Evolutionary conservation across 2,888 invertebrate species (phyloP).

Genomic region (Dysmachus trigonus): DNA sequence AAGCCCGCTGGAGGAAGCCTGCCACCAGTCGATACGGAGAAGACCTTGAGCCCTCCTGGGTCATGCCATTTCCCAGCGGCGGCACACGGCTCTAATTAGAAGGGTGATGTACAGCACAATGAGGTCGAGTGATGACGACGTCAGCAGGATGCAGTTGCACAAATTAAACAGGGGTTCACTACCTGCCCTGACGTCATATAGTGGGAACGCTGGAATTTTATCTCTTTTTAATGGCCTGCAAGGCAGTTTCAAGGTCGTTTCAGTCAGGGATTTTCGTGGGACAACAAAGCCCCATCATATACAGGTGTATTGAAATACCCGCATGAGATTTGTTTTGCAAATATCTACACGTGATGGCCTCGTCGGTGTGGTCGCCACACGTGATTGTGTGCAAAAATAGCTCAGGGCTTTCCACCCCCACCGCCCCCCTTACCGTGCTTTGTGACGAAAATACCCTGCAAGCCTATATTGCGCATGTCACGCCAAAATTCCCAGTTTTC

Average conservation of each 20-base stretch:
- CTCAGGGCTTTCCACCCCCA: neutral
- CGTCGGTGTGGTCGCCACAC: neutral
- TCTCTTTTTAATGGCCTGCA: slow-evolving; percentile 22
- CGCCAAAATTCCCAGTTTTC: slow-evolving; percentile 12
- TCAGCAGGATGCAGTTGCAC: slow-evolving; percentile 39
- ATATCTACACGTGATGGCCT: slow-evolving; percentile 29
- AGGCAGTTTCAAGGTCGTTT: slow-evolving; percentile 38
- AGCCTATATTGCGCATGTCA: neutral
- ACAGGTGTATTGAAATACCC: slow-evolving; percentile 19
- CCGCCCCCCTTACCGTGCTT: neutral
- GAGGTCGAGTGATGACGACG: slow-evolving; percentile 30
- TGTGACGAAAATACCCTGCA: neutral
- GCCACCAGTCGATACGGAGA: slow-evolving; percentile 18
- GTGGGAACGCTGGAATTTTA: slow-evolving; percentile 12
- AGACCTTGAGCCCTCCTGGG: slow-evolving; percentile 38
- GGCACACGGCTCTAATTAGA: slow-evolving; percentile 27
- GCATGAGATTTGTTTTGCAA: slow-evolving; percentile 36
- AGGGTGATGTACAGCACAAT: slow-evolving; percentile 20
- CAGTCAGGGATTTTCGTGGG: slow-evolving; percentile 41
- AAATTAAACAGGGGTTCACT: slow-evolving; percentile 35
- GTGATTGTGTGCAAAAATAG: slow-evolving; percentile 41
- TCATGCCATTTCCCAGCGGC: slow-evolving; percentile 12
- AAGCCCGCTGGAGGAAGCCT: neutral
- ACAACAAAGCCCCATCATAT: slow-evolving; percentile 33
- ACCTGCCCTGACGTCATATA: slow-evolving; percentile 29